These are phyloP conservation scores for Pocillopora verrucosa DNA, from an alignment of 64 coral and sea anemone genomes.

Conservation along the genomic window DNA sequence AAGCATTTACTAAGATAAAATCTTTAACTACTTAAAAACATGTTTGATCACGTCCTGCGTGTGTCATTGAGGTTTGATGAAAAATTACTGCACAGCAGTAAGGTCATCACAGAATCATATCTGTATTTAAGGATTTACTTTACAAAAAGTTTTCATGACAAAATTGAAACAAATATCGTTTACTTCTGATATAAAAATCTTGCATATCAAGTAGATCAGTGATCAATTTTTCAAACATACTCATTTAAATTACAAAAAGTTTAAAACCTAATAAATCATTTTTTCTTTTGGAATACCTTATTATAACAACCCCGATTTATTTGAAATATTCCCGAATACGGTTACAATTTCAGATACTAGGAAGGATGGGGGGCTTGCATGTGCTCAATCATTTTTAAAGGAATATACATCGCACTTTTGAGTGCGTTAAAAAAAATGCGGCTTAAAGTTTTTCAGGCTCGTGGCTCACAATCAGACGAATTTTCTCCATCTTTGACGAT, in stretches of 20 bases:
- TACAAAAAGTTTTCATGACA: not conserved
- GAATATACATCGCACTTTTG: too few relatives aligned
- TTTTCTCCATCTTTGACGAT: too few relatives aligned
- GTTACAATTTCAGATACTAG: too few relatives aligned
- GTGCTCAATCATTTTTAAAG: too few relatives aligned
- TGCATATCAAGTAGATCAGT: not conserved
- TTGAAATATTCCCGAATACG: too few relatives aligned
- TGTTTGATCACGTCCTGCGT: not conserved
- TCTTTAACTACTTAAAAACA: not conserved
- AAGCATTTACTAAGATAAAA: not conserved
- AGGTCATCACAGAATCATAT: not conserved
- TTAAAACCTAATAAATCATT: not conserved
- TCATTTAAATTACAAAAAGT: not conserved
- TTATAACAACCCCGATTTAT: too few relatives aligned
- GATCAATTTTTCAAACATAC: not conserved
- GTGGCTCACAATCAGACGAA: too few relatives aligned
- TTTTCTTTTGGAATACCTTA: not conserved
- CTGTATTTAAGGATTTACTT: conserved; percentile 23
- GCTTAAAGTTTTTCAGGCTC: too few relatives aligned
- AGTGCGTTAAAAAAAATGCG: too few relatives aligned
- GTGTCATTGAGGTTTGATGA: not conserved
- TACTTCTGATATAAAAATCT: not conserved
- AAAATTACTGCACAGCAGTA: conserved; percentile 33
- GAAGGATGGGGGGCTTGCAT: too few relatives aligned
- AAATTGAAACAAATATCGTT: not conserved